A percentile compares a stretch with the other conserved stretches of the same genome.
phyloP scores from a whole-genome alignment of 2,797 vertebrate species.

The Esox lucius region DNA sequence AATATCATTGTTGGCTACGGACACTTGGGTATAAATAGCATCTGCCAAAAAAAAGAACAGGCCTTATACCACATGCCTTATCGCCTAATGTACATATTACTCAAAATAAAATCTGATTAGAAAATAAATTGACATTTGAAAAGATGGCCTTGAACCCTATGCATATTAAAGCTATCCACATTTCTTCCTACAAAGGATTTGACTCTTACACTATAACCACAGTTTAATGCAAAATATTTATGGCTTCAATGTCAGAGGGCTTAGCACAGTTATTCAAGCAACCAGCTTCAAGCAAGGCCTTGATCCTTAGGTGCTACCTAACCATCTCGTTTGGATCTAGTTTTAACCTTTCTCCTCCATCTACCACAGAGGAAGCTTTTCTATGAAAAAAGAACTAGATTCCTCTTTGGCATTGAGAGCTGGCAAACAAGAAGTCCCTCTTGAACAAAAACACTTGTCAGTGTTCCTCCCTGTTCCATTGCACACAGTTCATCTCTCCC shows the following conservation, averaged over 20 bases:
- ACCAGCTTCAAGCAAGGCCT: background rate
- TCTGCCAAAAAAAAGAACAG: no score
- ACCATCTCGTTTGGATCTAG: background rate
- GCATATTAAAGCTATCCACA: conserved; percentile 23
- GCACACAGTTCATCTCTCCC: background rate
- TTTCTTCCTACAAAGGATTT: conserved; percentile 27
- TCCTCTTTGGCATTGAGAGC: background rate
- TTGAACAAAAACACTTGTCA: background rate
- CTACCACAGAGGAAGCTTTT: background rate
- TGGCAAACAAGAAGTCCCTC: background rate
- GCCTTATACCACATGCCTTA: no score
- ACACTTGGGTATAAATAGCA: no score
- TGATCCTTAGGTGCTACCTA: background rate
- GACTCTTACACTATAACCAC: conserved; percentile 12
- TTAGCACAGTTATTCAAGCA: background rate
- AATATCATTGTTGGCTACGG: no score
- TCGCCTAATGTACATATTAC: no score
- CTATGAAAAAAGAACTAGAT: background rate
- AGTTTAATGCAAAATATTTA: background rate
- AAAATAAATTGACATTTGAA: conserved; percentile 22
- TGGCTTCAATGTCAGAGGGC: conserved; percentile 17
- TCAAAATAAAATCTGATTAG: no score
- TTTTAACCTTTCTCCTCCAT: background rate
- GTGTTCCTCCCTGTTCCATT: background rate
- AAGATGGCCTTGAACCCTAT: conserved; percentile 35